These are phyloP conservation scores for Astreopora myriophthalma DNA, from an alignment of 64 coral and sea anemone species.

Conservation along the genomic window DNA sequence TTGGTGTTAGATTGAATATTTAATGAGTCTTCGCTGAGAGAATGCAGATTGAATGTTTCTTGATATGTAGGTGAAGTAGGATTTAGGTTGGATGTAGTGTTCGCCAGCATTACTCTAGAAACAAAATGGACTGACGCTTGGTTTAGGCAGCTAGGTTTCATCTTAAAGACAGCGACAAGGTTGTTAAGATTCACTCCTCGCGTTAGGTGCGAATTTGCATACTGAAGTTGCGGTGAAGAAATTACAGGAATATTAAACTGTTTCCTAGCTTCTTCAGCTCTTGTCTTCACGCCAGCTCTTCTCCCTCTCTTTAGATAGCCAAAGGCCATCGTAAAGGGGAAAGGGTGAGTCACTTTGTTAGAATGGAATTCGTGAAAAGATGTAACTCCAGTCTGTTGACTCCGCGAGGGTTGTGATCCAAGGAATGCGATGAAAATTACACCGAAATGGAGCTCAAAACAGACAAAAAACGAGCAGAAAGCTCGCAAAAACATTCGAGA, in stretches of 20 bases:
- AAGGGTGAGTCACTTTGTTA: no score
- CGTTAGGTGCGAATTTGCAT: conserved; percentile 30
- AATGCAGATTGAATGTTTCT: no score
- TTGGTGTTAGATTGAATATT: background rate
- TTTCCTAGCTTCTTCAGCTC: conserved; percentile 65
- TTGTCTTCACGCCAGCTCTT: conserved; percentile 51
- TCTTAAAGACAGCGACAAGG: background rate
- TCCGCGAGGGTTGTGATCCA: background rate
- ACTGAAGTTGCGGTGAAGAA: background rate
- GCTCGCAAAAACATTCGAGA: background rate
- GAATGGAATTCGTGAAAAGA: background rate
- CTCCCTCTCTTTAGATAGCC: background rate
- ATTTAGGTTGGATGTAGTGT: no score
- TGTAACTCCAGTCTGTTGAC: background rate
- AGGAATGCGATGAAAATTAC: background rate
- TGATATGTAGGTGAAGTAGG: no score
- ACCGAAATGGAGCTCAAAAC: background rate
- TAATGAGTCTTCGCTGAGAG: no score
- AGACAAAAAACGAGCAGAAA: background rate
- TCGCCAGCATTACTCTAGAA: no score
- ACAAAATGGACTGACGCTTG: no score
- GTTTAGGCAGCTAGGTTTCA: background rate
- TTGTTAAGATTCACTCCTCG: background rate
- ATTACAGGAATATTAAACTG: conserved; percentile 69
- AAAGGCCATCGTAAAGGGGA: no score